These are phyloP conservation scores for Calvadosia cruxmelitensis DNA, from an alignment of 30 jellyfish, hydroid and myxozoan genomes.

Conservation along the genomic window DNA sequence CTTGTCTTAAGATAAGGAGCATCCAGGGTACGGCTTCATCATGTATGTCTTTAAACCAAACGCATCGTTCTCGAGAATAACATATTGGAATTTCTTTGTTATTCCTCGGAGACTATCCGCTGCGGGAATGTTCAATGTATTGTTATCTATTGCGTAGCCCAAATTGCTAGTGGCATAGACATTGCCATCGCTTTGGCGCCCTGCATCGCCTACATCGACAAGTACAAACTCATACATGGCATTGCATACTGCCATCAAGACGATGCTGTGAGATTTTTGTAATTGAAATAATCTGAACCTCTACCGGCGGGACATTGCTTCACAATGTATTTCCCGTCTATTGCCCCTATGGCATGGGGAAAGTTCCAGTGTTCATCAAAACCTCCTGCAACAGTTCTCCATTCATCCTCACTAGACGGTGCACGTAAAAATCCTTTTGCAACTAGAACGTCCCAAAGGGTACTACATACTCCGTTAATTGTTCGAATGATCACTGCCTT, in stretches of 20 bases:
- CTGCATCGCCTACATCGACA: slow-evolving; percentile 23
- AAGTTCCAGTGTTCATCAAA: slow-evolving; percentile 15
- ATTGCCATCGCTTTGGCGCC: slow-evolving; percentile 21
- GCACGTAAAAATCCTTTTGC: slow-evolving; percentile 1
- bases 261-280: slow-evolving; percentile 8
- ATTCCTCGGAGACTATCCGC: slow-evolving; percentile 2
- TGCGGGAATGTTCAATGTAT: slow-evolving; percentile 3
- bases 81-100: slow-evolving; percentile 7
- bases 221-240: slow-evolving; percentile 21
- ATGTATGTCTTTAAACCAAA: slow-evolving; percentile 16
- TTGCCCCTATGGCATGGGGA: slow-evolving; percentile 3
- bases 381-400: slow-evolving; percentile 3
- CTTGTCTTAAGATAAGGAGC: neutral
- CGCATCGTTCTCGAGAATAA: slow-evolving; percentile 19
- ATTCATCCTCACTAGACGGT: slow-evolving; percentile 1
- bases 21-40: slow-evolving; percentile 25
- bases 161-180: slow-evolving; percentile 12
- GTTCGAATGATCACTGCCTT: slow-evolving; percentile 8
- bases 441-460: slow-evolving; percentile 7
- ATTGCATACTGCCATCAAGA: slow-evolving; percentile 20
- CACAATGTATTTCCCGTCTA: neutral
- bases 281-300: neutral
- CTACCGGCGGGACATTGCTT: neutral
- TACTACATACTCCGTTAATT: slow-evolving; percentile 9
- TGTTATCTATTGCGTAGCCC: slow-evolving; percentile 18